A percentile compares a stretch with the other conserved stretches of the same genome.
phyloP scores from a whole-genome alignment of 2,888 invertebrate genomes.

The Hermodice carunculata region DNA sequence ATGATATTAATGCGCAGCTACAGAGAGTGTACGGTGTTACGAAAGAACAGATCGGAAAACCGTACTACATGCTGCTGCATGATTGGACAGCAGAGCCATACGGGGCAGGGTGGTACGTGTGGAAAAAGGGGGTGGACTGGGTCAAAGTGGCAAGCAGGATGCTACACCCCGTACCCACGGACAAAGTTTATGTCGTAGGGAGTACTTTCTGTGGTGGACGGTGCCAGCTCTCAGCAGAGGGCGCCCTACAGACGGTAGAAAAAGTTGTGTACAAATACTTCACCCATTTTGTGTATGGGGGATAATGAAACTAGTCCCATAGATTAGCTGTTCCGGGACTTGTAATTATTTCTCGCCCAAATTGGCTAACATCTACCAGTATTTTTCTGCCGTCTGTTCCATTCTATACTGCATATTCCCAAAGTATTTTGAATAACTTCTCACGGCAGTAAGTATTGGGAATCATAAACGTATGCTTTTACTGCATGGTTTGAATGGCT shows the following conservation, averaged over 20 bases:
- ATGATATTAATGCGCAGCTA: constrained; percentile 12
- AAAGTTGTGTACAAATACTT: constrained; percentile 6
- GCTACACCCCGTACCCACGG: constrained; percentile 10
- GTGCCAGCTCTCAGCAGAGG: constrained; percentile 31
- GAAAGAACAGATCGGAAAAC: constrained; percentile 7
- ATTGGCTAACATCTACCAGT: too few relatives aligned
- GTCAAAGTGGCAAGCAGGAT: constrained; percentile 7
- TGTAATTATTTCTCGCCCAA: too few relatives aligned
- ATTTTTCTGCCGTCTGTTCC: too few relatives aligned
- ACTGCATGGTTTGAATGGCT: too few relatives aligned
- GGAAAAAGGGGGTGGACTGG: constrained; percentile 22
- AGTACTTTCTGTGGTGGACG: constrained; percentile 21
- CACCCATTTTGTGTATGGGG: too few relatives aligned
- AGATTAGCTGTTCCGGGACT: too few relatives aligned
- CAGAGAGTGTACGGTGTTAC: not conserved
- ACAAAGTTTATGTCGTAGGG: constrained; percentile 22
- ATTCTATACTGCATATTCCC: too few relatives aligned
- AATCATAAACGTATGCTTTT: too few relatives aligned
- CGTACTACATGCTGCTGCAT: not conserved
- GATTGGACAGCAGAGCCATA: constrained; percentile 16
- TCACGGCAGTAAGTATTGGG: too few relatives aligned
- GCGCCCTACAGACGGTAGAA: constrained; percentile 30
- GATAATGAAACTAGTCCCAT: too few relatives aligned
- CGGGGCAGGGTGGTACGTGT: constrained; percentile 21
- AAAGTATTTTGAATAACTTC: too few relatives aligned